Conservation (phyloP, 53 echinoderm and acorn worm genomes). For the Echinarachnius parma region DNA sequence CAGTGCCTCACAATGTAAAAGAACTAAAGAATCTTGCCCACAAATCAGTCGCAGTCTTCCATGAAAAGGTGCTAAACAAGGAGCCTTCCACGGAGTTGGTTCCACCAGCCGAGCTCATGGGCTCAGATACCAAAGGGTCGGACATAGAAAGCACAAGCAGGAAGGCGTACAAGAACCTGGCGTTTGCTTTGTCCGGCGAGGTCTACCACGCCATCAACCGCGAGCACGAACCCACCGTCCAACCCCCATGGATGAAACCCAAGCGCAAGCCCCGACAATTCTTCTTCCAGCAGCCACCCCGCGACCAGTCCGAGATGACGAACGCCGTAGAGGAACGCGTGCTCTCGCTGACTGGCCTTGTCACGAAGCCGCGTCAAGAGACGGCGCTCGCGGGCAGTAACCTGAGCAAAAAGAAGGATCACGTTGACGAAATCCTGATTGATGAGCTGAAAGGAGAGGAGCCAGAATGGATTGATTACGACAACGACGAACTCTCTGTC, state of each 20-base stretch:
- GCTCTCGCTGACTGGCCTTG: constrained; percentile 56
- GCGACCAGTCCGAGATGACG: constrained; percentile 51
- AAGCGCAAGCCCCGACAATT: constrained; percentile 75
- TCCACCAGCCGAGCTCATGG: constrained; percentile 60
- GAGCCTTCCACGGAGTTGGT: constrained; percentile 38
- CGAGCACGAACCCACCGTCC: constrained; percentile 66
- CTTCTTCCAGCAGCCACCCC: constrained; percentile 68
- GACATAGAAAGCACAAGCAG: constrained; percentile 88
- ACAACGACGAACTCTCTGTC: constrained; percentile 89
- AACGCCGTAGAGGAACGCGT: constrained; percentile 59
- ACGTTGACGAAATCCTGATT: constrained; percentile 94
- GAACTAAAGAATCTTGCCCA: constrained; percentile 63
- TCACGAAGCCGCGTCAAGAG: constrained; percentile 39
- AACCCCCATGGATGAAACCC: constrained; percentile 91
- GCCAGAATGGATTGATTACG: constrained; percentile 95
- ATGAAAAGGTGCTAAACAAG: constrained; percentile 50
- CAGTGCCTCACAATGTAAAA: constrained; percentile 86
- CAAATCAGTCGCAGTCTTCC: constrained; percentile 71
- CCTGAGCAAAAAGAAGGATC: constrained; percentile 73
- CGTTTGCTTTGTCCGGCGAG: constrained; percentile 86
- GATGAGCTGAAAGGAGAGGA: constrained; percentile 90
- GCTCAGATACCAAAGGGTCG: constrained; percentile 74
- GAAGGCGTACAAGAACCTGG: constrained; percentile 73
- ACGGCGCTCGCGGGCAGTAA: constrained; percentile 40
- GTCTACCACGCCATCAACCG: constrained; percentile 67